Percentiles rank a stretch among this genome's conserved stretches.
These are phyloP conservation scores for Gorsachius goisagi DNA, from an alignment of 2,113 vertebrate species.

Conservation along the genomic window DNA sequence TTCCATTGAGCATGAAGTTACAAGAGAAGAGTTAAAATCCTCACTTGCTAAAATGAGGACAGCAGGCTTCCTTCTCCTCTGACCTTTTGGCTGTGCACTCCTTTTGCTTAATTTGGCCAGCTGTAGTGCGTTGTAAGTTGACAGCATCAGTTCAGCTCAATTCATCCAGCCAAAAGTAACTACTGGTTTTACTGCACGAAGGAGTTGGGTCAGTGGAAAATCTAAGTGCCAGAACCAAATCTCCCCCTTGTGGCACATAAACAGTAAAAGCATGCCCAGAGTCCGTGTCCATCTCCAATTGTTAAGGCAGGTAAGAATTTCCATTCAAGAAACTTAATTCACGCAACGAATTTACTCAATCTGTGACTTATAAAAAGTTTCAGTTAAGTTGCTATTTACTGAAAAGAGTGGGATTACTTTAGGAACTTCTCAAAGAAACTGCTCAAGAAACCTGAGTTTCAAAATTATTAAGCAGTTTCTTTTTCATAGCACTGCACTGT, in stretches of 20 bases:
- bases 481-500: neutral
- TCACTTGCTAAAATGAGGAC: neutral
- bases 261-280: neutral
- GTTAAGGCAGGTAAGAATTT: neutral
- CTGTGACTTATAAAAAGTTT: neutral
- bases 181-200: neutral
- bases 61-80: fast-evolving
- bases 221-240: neutral
- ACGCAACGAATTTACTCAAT: neutral
- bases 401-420: neutral
- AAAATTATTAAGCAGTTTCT: neutral
- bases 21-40: neutral
- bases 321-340: neutral
- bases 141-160: neutral
- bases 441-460: neutral
- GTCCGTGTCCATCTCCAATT: neutral
- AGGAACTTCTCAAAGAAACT: neutral
- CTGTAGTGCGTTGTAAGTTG: neutral
- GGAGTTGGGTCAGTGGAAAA: neutral
- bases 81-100: neutral
- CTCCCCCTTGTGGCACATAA: neutral
- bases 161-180: neutral
- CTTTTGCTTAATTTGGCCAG: neutral
- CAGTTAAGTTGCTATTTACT: neutral
- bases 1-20: neutral